Evolutionary conservation across 2,113 vertebrate species (phyloP), one percentile per base, ranked within the genome.

Genomic region (Craseonycteris thonglongyai): DNA sequence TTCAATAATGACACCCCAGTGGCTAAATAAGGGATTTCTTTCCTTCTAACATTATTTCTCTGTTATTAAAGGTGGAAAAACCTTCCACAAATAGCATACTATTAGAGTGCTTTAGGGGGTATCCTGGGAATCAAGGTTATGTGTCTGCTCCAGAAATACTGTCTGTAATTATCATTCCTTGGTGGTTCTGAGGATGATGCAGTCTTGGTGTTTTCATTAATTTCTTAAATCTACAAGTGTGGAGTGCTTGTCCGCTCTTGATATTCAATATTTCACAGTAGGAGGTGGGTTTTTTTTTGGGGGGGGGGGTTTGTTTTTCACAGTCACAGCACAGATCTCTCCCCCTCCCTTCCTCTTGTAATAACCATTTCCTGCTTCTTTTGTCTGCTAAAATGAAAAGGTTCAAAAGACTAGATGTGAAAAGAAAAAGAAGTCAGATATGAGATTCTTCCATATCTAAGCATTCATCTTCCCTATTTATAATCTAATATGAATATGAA

Each of bases 41-140:
- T 94, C 82, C 93, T 90, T 96, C 97, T 94, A 97, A 96, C 96
- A 93, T 97, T 96, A 97, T 96, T 97, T 97, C 96, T 94, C 95
- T 95, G 96, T 97, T 97, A 97, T 97, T 97, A 96, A 97, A 97
- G 96, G 96, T 97, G 95, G 95, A 95, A 96, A 97, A 97, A 96
- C 92, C 96, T 97, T 97, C 93, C 95, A 95, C 93, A 97, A 97
- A 97, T 97, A 97, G 96, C 96, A 93, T 95, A 92, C 92, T 95
- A 96, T 96, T 97, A 97, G 92, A 97, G 91, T 92, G 95, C 93
- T 97, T 97, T 97, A 94, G 96, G 95, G 81, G 93, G 90, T 97
- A 63, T 93, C 96, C 76, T 92, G 96, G 96, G 96, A 97, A 91
- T 96, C 96, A 97, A 96, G 97, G 97, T 97, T 97, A 96, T 97